Conservation (phyloP, 2,888 invertebrate genomes). For the Ochropacha duplaris region DNA sequence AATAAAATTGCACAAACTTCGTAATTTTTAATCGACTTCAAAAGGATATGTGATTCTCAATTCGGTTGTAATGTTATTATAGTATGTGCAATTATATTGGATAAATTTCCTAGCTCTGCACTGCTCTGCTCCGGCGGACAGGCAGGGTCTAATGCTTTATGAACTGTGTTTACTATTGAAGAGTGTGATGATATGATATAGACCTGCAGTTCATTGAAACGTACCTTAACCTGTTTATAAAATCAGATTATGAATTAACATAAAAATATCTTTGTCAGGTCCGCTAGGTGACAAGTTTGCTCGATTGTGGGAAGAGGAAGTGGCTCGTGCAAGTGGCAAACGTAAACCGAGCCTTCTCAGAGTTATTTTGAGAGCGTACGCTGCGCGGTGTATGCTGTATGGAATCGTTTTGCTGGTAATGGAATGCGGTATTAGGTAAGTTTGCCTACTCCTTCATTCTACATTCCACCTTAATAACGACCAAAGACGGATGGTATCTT, state of each 20-base stretch:
- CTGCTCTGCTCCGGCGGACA: no score
- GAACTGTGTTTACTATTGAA: no score
- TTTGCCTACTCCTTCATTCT: constrained; percentile 10
- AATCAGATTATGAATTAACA: not conserved
- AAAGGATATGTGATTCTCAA: no score
- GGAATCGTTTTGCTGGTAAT: constrained; percentile 83
- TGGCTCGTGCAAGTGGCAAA: constrained; percentile 63
- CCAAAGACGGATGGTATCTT: no score
- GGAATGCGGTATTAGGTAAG: constrained; percentile 85
- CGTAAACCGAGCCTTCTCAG: constrained; percentile 81
- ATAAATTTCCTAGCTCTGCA: no score
- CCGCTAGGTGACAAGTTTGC: constrained; percentile 78
- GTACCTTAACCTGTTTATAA: not conserved
- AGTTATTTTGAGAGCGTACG: constrained; percentile 84
- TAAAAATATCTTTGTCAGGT: constrained; percentile 37
- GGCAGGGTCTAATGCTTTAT: no score
- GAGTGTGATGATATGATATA: no score
- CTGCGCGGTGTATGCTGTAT: constrained; percentile 79
- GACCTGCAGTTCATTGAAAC: no score
- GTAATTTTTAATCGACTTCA: no score
- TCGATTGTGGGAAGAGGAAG: constrained; percentile 79
- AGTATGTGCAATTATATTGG: no score
- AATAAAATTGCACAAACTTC: no score
- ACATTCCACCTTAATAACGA: constrained; percentile 3
- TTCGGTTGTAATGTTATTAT: no score